phyloP scores from a whole-genome alignment of 2,888 invertebrate species.

The Tanytarsus gracilentus region DNA sequence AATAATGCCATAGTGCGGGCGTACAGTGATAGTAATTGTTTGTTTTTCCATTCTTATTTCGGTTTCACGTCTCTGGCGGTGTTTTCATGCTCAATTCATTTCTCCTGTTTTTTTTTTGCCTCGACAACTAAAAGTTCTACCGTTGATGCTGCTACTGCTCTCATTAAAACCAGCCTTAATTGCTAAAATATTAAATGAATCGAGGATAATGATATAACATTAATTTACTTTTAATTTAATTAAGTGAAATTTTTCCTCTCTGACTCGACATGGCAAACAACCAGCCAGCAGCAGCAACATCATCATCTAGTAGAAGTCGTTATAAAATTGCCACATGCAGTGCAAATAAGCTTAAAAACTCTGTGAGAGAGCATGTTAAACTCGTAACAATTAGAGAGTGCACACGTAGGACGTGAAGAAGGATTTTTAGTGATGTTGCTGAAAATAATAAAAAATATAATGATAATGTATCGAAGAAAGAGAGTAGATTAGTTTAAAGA shows the following conservation, averaged over 20 bases:
- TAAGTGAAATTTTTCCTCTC: slow-evolving; percentile 20
- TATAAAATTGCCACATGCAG: background rate
- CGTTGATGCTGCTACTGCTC: no score
- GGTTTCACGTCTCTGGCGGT: slow-evolving; percentile 11
- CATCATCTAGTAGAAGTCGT: background rate
- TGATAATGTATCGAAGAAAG: no score
- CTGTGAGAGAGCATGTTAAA: no score
- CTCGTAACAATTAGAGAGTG: no score
- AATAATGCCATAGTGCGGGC: background rate
- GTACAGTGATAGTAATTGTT: slow-evolving; percentile 16
- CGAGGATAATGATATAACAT: slow-evolving; percentile 22
- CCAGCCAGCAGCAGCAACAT: no score
- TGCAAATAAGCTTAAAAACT: background rate
- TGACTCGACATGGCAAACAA: no score
- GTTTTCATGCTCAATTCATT: background rate
- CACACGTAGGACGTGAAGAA: no score
- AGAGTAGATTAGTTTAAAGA: no score
- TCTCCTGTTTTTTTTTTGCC: background rate
- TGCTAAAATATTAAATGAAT: slow-evolving; percentile 24
- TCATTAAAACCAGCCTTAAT: no score
- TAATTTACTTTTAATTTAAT: slow-evolving; percentile 25
- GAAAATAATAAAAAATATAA: background rate
- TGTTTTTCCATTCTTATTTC: no score
- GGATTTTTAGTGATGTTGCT: no score
- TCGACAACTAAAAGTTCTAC: no score